Base-by-base conservation (phyloP, 2,888 invertebrate genomes). In the Campoletis raptor region DNA sequence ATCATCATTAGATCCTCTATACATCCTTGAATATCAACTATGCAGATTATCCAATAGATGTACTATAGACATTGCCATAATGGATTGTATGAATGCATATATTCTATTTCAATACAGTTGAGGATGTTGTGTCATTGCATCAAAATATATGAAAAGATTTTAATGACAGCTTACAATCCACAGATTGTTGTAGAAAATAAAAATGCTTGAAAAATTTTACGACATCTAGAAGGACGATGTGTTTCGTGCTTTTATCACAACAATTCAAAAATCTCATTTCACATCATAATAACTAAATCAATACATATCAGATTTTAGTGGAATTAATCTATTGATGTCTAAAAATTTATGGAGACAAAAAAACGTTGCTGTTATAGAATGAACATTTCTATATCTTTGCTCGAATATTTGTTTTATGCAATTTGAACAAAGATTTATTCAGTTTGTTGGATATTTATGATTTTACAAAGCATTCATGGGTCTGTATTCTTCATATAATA, bases 11-110 rank as follows among this genome's bases (percentile, higher is more conserved):
- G 73, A 66, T 64, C 9, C 24, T 24, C 21, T 54, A 37, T 57
- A 61, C 8, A 64, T 52, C 8, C 77, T 70, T 10, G 52, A 48
- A 8, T 64, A 76, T 48, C 70, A 70, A 48, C 70, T 54, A 54
- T 45, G 48, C 12, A 70, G 42, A 72, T 70, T n/a, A 45, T 12
- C 21, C 73, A 18, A 54, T 30, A 1, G 37, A 67, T 12, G 37
- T 36, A 52, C 37, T 15, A 5, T 54, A 48, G 54, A 54, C 36
- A 42, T n/a, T 81, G 21, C 36, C 12, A 1, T 37, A 54, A 36
- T 40, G 10, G 10, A 37, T 48, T 40, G 57, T 8, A 48, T 30
- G 8, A 48, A 36, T 45, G 72, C 9, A 30, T 12, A 48, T 37
- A 18, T 9, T 40, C 30, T 72, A 21, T 69, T 24, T 15, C 21